Evolutionary conservation across 2,888 invertebrate species (phyloP).

Genomic region (Deilephila porcellus): DNA sequence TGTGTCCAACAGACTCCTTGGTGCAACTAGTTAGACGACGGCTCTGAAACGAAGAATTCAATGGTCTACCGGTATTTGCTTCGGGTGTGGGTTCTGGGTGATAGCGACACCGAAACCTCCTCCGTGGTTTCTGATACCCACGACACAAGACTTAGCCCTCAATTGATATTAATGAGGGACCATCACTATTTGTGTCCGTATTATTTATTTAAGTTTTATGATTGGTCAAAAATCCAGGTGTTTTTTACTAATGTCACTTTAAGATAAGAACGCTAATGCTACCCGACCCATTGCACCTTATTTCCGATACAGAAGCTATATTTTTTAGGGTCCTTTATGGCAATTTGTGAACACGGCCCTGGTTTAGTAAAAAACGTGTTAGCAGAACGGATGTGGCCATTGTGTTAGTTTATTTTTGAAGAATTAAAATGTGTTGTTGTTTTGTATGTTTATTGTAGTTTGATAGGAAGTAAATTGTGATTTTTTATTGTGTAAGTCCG

Average conservation of each 20-base stretch:
- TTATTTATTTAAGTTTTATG: too few relatives aligned
- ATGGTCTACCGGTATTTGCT: too few relatives aligned
- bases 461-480: background rate
- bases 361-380: conserved; percentile 6
- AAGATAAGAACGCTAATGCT: background rate
- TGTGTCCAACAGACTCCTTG: too few relatives aligned
- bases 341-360: conserved; percentile 10
- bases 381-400: conserved; percentile 13
- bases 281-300: conserved; percentile 17
- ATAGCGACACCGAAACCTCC: too few relatives aligned
- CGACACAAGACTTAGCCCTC: too few relatives aligned
- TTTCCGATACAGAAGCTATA: conserved; percentile 2
- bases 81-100: too few relatives aligned
- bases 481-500: background rate
- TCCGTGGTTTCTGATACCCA: too few relatives aligned
- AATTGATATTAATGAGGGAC: too few relatives aligned
- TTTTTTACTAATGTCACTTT: background rate
- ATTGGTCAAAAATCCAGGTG: background rate
- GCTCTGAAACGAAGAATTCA: too few relatives aligned
- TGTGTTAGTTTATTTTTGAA: conserved; percentile 23
- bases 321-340: conserved; percentile 18
- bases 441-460: conserved; percentile 25
- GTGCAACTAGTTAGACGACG: too few relatives aligned
- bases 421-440: conserved; percentile 20
- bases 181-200: too few relatives aligned